These are phyloP conservation scores for Tympanoctomys barrerae DNA, from an alignment of 2,797 vertebrate species.

Conservation along the genomic window DNA sequence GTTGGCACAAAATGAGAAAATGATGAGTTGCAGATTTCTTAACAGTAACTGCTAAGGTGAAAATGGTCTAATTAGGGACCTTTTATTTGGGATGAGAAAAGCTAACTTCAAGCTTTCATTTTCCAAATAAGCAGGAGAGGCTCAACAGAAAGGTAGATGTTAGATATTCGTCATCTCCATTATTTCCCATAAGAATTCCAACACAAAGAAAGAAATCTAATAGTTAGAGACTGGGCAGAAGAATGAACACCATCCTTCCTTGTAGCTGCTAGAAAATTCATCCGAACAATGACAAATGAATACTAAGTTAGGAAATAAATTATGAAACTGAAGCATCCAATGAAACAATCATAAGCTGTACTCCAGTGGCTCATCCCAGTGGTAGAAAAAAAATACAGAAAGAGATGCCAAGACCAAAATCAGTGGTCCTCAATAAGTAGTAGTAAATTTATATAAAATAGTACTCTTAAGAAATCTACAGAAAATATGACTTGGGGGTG, in stretches of 20 bases:
- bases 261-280: not conserved
- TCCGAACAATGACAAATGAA: not conserved
- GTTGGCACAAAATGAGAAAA: conserved; percentile 18
- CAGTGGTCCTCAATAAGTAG: not conserved
- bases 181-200: not conserved
- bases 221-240: not conserved
- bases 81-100: not conserved
- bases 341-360: not conserved
- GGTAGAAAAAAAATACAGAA: not conserved
- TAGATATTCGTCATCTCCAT: not conserved
- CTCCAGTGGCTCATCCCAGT: not conserved
- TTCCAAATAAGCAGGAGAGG: not conserved
- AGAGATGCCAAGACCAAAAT: not conserved
- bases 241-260: not conserved
- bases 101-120: not conserved
- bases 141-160: not conserved
- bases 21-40: not conserved
- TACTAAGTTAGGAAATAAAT: not conserved
- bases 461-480: not conserved
- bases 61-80: not conserved
- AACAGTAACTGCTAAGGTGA: not conserved
- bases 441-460: conserved; percentile 32
- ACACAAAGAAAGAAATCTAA: not conserved
- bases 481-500: not conserved
- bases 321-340: not conserved